Base-by-base conservation (phyloP, 2,888 invertebrate genomes). In the Drosophila mayaguana region DNA sequence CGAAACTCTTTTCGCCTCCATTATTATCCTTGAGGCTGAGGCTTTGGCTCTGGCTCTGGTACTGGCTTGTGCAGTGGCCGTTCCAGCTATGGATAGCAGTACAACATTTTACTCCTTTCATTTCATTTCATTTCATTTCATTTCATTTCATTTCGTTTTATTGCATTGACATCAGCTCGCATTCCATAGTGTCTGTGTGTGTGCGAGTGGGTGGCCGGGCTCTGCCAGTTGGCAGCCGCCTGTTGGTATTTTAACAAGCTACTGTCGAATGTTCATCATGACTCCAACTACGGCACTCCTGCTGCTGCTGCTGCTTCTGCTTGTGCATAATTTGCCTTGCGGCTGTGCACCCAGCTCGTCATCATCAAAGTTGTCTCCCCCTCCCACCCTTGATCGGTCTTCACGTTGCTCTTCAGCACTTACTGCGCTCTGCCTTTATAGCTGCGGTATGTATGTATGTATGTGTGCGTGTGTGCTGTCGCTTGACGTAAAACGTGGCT, bases 241-340 rank as follows among this genome's bases (percentile, higher is more conserved):
- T 81, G 83, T 72, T 84, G 89, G 85, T 74, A 88, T 87, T 89
- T 87, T 89, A 87, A 88, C 88, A 87, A 87, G 87, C 89, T 81
- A 72, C 87, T 85, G 81, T 80, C 78, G 85, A 76, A 87, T 79
- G 80, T 74, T 68, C 60, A 69, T 75, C 72, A 65, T 65, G 59
- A 53, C 59, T 45, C 63, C 43, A 14, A 38, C 67, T 51, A 22
- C 18, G 8, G 32, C 63, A 65, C 48, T 51, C 3, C 40, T 8
- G n/a, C 40, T n/a, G n/a, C 40, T 9, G n/a, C n/a, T 18, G n/a
- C 63, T 18, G 20, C 63, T 56, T 12, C 73, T 69, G 72, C 50
- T 43, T 67, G 63, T 63, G 70, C 80, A 70, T 78, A 64, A 80
- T 72, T 80, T 72, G 80, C 68, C 82, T 57, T 55, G 63, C 62